These are phyloP conservation scores for Beris morrisii DNA, from an alignment of 2,888 invertebrate genomes.

Conservation along the genomic window DNA sequence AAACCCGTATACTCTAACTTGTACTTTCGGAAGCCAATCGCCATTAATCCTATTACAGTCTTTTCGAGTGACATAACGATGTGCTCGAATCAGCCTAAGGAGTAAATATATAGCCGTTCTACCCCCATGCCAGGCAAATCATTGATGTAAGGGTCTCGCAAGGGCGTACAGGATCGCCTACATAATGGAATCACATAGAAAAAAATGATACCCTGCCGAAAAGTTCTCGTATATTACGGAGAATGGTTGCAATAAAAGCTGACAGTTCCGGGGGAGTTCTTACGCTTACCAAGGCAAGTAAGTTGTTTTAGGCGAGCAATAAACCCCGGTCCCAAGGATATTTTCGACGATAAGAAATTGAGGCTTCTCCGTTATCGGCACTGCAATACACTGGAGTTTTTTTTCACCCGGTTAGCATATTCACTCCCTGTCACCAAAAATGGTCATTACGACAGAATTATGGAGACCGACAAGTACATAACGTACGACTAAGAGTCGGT, in stretches of 20 bases:
- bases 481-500: constrained; percentile 9
- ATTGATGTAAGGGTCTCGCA: constrained; percentile 7
- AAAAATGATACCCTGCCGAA: constrained; percentile 27
- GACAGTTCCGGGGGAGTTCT: constrained; percentile 33
- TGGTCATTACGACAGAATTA: constrained; percentile 20
- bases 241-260: constrained; percentile 38
- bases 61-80: constrained; percentile 26
- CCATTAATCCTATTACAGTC: constrained; percentile 28
- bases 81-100: constrained; percentile 30
- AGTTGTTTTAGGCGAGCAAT: constrained; percentile 20
- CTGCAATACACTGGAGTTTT: neutral
- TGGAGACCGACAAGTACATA: constrained; percentile 15
- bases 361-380: constrained; percentile 25
- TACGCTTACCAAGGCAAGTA: constrained; percentile 16
- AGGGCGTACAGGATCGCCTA: constrained; percentile 19
- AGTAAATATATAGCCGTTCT: constrained; percentile 24
- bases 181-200: constrained; percentile 17
- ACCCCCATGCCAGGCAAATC: too few species aligned
- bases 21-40: constrained; percentile 23
- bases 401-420: constrained; percentile 24
- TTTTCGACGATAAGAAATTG: constrained; percentile 29
- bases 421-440: constrained; percentile 17
- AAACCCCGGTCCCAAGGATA: constrained; percentile 9
- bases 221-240: constrained; percentile 40
- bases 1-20: constrained; percentile 6